Percentiles rank a stretch among this genome's conserved stretches.
phyloP scores from a whole-genome alignment of 2,888 invertebrate genomes.

The Eupithecia pulchellata region DNA sequence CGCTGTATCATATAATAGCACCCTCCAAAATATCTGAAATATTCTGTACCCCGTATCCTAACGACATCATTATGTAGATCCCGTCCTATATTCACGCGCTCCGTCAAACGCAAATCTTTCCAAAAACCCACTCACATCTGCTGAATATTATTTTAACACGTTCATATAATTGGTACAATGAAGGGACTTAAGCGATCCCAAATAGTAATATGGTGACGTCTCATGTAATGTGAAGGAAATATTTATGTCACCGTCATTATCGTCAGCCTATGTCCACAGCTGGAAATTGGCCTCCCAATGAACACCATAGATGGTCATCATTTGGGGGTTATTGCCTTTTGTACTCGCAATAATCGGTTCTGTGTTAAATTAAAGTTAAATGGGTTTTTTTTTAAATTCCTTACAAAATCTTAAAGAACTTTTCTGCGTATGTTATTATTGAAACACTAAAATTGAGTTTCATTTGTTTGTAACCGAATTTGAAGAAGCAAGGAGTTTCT shows the following conservation, averaged over 20 bases:
- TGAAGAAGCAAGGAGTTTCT: too few species aligned
- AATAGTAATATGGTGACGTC: constrained; percentile 2
- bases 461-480: too few species aligned
- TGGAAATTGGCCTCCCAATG: too few species aligned
- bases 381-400: background rate
- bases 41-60: constrained; percentile 46
- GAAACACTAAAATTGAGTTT: background rate
- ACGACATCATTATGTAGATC: constrained; percentile 63
- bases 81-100: constrained; percentile 52
- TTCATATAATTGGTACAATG: constrained; percentile 45
- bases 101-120: constrained; percentile 51
- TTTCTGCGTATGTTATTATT: background rate
- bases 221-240: background rate
- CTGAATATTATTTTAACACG: constrained; percentile 32
- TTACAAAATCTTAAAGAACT: background rate
- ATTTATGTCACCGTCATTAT: too few species aligned
- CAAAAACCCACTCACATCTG: constrained; percentile 47
- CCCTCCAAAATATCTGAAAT: constrained; percentile 30
- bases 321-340: too few species aligned
- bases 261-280: too few species aligned
- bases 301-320: too few species aligned
- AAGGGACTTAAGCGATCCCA: constrained; percentile 17
- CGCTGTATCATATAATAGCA: constrained; percentile 24
- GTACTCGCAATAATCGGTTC: too few species aligned
- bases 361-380: background rate